Percentiles rank a stretch among this genome's conserved stretches.
Evolutionary conservation across 37 sponge, comb jelly and placozoan genomes (phyloP).

Genomic region (Crambe crambe): DNA sequence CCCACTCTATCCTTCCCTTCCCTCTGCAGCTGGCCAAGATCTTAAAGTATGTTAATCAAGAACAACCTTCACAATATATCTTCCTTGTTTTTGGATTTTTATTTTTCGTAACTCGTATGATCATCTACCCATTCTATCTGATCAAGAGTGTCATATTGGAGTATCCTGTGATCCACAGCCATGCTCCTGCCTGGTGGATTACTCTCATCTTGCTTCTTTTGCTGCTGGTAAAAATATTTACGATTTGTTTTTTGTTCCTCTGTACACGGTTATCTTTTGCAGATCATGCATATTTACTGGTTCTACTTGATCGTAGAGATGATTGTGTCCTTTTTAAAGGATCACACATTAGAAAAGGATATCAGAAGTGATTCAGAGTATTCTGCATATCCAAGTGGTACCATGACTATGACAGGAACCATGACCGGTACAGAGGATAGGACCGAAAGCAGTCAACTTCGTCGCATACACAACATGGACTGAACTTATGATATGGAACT

Average conservation of each 20-base stretch:
- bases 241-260: not conserved
- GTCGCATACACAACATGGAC: no score
- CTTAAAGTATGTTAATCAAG: conserved; percentile 5
- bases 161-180: conserved; percentile 1
- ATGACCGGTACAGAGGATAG: not conserved
- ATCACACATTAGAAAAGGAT: not conserved
- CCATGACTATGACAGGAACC: not conserved
- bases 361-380: conserved; percentile 29
- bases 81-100: conserved; percentile 16
- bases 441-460: no score
- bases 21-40: conserved; percentile 20
- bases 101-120: conserved; percentile 31
- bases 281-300: conserved; percentile 60
- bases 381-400: not conserved
- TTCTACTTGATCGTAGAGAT: conserved; percentile 36
- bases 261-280: not conserved
- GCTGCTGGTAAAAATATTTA: not conserved
- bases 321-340: not conserved
- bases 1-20: no score
- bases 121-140: conserved; percentile 18
- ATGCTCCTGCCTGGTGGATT: conserved; percentile 4
- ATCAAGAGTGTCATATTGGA: conserved; percentile 16
- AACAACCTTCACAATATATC: not conserved
- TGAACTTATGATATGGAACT: no score
- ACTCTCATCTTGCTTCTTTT: conserved; percentile 1